Evolutionary conservation across 2,888 invertebrate genomes (phyloP), one percentile per base, ranked within the genome.

Genomic region (Melanostoma scalare): DNA sequence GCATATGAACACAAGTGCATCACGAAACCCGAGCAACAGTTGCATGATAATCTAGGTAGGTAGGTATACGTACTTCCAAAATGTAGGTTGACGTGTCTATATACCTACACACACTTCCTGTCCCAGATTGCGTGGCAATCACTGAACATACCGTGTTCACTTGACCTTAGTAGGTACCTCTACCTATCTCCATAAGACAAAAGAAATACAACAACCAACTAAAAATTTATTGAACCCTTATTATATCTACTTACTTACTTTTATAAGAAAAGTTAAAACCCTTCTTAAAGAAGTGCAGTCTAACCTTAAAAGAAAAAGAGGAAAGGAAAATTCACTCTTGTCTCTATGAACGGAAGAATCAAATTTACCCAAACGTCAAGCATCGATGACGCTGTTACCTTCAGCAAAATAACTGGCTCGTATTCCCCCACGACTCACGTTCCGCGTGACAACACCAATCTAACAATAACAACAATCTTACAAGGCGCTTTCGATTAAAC

Each of bases 361-460:
- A 56, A 81, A 76, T 71, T 60, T 46, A 69, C 55, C 20, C 46
- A 56, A 69, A 63, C 38, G 52, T 33, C 68, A 69, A 58, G 33
- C 38, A 8, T n/a, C 31, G 8, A 10, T 38, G 20, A 20, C 46
- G 33, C 4, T 36, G 38, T 31, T 31, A 6, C n/a, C n/a, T 3
- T 8, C 9, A 31, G 4, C 3, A 44, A 20, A 3, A 36, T 6
- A 61, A 30, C 20, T 30, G 35, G 40, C 38, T 67, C 8, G n/a
- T 48, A 20, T 55, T 56, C 36, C 74, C 40, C 52, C 46, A 56
- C 52, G 52, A 60, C 77, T 58, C 82, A 78, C 78, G 69, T 69
- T 74, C 73, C 73, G 78, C 73, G 73, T 78, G 73, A 58, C 73
- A 78, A 77, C 77, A 55, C 35, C 68, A 72, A 61, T 9, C 35